A percentile compares a stretch with the other conserved stretches of the same genome.
Evolutionary conservation across 2,888 invertebrate species (phyloP).

Genomic region (Tetanocera ferruginea): DNA sequence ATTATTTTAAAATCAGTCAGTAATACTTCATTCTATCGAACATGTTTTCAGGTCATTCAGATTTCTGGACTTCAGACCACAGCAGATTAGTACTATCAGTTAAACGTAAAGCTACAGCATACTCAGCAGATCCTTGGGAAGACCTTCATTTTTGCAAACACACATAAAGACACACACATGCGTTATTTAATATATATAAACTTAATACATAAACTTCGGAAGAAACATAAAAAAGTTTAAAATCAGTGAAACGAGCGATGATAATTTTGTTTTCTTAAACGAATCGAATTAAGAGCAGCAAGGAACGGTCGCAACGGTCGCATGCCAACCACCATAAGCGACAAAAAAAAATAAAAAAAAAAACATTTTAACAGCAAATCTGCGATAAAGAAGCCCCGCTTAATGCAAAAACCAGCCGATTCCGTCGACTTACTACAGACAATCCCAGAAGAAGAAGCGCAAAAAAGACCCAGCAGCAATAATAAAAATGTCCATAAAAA

Average conservation of each 20-base stretch:
- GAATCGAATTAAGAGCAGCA: constrained; percentile 50
- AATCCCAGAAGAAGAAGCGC: background rate
- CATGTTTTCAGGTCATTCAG: too few species aligned
- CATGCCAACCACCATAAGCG: constrained; percentile 44
- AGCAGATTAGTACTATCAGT: too few species aligned
- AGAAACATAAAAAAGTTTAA: background rate
- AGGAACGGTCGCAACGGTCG: constrained; percentile 39
- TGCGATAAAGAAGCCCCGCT: constrained; percentile 28
- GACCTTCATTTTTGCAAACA: too few species aligned
- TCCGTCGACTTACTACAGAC: background rate
- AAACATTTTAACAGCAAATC: constrained; percentile 10
- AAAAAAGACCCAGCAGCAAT: constrained; percentile 23
- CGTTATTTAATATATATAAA: too few species aligned
- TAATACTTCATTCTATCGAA: too few species aligned
- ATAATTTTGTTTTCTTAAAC: constrained; percentile 53
- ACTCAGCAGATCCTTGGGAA: too few species aligned
- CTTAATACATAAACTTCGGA: too few species aligned
- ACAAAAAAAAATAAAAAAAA: constrained; percentile 1
- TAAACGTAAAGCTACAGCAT: too few species aligned
- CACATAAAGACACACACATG: too few species aligned
- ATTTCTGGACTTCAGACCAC: too few species aligned
- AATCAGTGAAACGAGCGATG: constrained; percentile 16
- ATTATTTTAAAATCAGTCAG: too few species aligned
- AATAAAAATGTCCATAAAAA: constrained; percentile 15
- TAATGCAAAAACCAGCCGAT: constrained; percentile 22